phyloP scores from a whole-genome alignment of 2,113 vertebrate genomes.

The Phainopepla nitens region DNA sequence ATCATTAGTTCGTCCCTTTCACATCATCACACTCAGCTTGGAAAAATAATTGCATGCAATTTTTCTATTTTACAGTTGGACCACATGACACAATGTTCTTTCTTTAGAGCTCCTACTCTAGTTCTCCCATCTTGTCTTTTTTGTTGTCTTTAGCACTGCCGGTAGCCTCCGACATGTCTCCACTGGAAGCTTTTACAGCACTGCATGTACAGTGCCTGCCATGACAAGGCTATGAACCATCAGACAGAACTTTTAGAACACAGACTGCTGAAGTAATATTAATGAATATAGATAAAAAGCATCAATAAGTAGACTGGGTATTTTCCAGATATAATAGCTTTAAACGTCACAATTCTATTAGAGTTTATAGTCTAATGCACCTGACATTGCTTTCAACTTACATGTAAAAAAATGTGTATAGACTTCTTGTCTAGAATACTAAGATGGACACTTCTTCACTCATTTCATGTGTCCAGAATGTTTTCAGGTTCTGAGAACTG shows the following conservation, averaged over 20 bases:
- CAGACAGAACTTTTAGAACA: background rate
- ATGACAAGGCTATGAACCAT: background rate
- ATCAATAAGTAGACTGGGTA: background rate
- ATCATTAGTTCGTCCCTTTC: conserved; percentile 77
- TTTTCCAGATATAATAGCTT: background rate
- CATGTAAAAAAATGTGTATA: background rate
- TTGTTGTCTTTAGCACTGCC: conserved; percentile 27
- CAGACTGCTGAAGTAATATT: background rate
- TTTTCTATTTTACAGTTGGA: conserved; percentile 79
- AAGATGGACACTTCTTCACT: background rate
- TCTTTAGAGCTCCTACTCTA: conserved; percentile 31
- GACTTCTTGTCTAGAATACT: background rate
- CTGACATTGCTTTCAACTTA: background rate
- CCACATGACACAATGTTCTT: conserved; percentile 75
- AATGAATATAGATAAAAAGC: background rate
- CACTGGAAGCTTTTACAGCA: conserved; percentile 19
- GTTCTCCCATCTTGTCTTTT: conserved; percentile 62
- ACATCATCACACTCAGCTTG: conserved; percentile 68
- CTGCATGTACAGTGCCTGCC: background rate
- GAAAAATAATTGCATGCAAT: conserved; percentile 81
- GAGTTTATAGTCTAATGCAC: background rate
- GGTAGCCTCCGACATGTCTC: conserved; percentile 43
- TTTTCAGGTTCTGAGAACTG: background rate
- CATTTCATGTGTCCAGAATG: background rate
- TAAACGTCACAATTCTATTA: background rate